Evolutionary conservation across 2,888 invertebrate genomes (phyloP), one percentile per base, ranked within the genome.

Genomic region (Lymantria monacha): DNA sequence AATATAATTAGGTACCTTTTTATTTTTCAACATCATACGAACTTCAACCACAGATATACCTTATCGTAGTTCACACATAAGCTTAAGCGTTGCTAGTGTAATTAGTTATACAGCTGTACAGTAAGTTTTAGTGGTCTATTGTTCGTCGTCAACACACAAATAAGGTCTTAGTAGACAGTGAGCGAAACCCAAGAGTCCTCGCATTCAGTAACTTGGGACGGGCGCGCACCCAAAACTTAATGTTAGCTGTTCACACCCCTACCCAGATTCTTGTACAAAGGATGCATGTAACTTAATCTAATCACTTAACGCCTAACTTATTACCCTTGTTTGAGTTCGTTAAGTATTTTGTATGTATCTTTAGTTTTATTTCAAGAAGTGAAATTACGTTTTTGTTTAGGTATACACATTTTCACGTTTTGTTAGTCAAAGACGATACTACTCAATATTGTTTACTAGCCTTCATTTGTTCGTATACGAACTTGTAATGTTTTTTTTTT

Each of bases 121-220:
- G 51, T 66, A 59, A 57, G 57, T 64, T 66, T 65, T 15, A 59
- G 58, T 57, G 63, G 67, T 56, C 73, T 63, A 76, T 83, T 83
- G 82, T 82, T 77, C 74, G 59, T 59, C 73, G 68, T 74, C 70
- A 71, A 63, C 70, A 71, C 69, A 73, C 79, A 81, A 80, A 83
- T 76, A 81, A 79, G 78, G 77, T 80, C 74, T 75, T 72, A 65
- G 70, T 63, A 73, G 79, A 79, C 77, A 33, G 38, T 38, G 22
- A 22, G 14, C 15, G 79, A 80, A 76, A 72, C 69, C 72, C 78
- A 72, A 79, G 76, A 78, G 76, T 74, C 74, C 75, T 79, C 70
- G 77, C 77, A 78, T 33, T 74, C 76, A 72, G 78, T 87, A 87
- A 87, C 86, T 88, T 88, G 85, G 86, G 85, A 81, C 83, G 83